phyloP scores from a whole-genome alignment of 2,797 vertebrate species.

The Propithecus perrieri region DNA sequence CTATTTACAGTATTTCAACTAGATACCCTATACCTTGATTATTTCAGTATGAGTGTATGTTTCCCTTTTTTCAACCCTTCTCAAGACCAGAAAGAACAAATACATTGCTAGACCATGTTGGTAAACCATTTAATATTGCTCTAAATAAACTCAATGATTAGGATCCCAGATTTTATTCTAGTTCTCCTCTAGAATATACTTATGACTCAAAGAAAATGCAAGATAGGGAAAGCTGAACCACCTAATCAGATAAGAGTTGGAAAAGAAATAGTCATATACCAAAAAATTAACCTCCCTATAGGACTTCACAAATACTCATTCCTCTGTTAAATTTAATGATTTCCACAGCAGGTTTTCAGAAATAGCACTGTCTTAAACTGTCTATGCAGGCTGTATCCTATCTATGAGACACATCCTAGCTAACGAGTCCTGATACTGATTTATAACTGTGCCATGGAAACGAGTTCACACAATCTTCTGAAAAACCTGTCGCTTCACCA shows the following conservation, averaged over 20 bases:
- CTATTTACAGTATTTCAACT: accelerated
- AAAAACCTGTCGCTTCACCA: neutral
- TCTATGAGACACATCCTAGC: neutral
- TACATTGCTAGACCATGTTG: neutral
- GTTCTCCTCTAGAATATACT: neutral
- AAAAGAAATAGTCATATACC: neutral
- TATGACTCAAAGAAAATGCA: neutral
- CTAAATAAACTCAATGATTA: neutral
- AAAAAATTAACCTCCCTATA: neutral
- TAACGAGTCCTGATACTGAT: neutral
- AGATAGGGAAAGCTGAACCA: neutral
- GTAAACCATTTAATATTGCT: accelerated
- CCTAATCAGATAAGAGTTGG: neutral
- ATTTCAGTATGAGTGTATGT: accelerated
- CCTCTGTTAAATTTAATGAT: neutral
- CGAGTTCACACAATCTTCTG: neutral
- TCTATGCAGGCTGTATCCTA: neutral
- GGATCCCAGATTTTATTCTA: neutral
- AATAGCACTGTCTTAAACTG: neutral
- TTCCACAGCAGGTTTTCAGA: neutral
- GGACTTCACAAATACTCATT: neutral
- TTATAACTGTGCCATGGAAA: neutral
- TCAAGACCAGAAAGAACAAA: neutral
- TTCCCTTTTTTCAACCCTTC: neutral
- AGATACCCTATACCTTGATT: accelerated